phyloP scores from a whole-genome alignment of 2,113 vertebrate species.

The Ceyx margarethae region DNA sequence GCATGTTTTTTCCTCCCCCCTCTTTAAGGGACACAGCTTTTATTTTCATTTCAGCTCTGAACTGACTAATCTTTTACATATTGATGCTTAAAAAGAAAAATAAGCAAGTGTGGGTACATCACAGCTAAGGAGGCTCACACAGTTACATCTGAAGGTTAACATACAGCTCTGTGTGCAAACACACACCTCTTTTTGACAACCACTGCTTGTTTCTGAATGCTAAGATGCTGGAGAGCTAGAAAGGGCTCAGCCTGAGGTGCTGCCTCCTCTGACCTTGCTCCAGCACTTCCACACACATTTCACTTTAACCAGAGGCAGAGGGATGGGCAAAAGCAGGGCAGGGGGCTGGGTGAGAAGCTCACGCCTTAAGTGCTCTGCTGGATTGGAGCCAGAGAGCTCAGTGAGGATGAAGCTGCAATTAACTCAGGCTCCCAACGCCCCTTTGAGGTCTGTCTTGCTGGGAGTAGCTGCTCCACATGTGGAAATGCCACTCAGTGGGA shows the following conservation, averaged over 20 bases:
- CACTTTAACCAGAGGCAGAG: neutral
- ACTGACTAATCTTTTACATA: neutral
- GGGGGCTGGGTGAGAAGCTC: neutral
- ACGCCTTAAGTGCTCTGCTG: neutral
- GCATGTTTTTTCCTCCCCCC: neutral
- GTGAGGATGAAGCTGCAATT: neutral
- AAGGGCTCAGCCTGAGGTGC: neutral
- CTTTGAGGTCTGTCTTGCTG: neutral
- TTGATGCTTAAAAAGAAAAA: neutral
- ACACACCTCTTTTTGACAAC: neutral
- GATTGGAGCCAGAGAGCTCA: neutral
- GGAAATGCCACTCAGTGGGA: neutral
- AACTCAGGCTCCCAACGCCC: neutral
- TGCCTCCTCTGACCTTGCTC: neutral
- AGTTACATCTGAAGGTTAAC: neutral
- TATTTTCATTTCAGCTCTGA: neutral
- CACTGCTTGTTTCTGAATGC: neutral
- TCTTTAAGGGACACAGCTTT: neutral
- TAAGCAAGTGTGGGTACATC: fast-evolving
- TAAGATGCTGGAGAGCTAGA: neutral
- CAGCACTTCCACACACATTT: fast-evolving
- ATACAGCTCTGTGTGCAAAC: neutral
- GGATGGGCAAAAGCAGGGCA: neutral
- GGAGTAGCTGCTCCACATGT: neutral
- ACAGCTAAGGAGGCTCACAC: neutral